These are phyloP conservation scores for Pomatorhinus ruficollis DNA, from an alignment of 2,113 vertebrate species.

Conservation along the genomic window DNA sequence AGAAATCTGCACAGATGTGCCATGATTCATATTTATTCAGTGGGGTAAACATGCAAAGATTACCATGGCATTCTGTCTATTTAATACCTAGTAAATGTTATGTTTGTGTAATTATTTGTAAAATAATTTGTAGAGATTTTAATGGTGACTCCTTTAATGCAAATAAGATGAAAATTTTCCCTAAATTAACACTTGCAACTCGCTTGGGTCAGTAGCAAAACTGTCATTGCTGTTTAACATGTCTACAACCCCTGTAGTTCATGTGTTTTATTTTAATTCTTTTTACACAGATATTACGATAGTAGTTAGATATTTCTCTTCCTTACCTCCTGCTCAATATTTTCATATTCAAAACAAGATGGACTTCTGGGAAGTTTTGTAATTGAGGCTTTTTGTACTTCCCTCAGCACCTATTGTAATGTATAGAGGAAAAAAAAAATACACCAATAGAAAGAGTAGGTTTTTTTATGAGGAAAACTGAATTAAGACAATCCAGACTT, in stretches of 20 bases:
- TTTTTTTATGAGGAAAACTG: background rate
- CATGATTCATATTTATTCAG: background rate
- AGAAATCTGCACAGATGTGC: background rate
- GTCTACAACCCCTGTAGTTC: background rate
- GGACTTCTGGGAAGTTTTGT: background rate
- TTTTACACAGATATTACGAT: background rate
- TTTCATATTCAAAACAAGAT: background rate
- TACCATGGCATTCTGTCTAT: background rate
- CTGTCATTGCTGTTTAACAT: background rate
- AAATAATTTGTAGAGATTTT: background rate
- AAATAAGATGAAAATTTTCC: background rate
- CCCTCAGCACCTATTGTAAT: background rate
- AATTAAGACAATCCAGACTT: background rate
- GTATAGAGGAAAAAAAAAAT: accelerated
- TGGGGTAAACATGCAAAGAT: background rate
- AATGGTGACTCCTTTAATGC: background rate
- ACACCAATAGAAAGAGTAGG: background rate
- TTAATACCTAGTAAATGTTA: background rate
- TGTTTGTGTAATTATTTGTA: background rate
- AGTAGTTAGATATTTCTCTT: background rate
- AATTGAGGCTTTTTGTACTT: background rate
- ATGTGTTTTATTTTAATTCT: background rate
- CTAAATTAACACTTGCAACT: background rate
- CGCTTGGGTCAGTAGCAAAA: background rate
- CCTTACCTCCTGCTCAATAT: background rate